Percentiles rank a stretch among this genome's conserved stretches.
These are phyloP conservation scores for Varanus salvator DNA, from an alignment of 2,113 vertebrate species.

Conservation along the genomic window DNA sequence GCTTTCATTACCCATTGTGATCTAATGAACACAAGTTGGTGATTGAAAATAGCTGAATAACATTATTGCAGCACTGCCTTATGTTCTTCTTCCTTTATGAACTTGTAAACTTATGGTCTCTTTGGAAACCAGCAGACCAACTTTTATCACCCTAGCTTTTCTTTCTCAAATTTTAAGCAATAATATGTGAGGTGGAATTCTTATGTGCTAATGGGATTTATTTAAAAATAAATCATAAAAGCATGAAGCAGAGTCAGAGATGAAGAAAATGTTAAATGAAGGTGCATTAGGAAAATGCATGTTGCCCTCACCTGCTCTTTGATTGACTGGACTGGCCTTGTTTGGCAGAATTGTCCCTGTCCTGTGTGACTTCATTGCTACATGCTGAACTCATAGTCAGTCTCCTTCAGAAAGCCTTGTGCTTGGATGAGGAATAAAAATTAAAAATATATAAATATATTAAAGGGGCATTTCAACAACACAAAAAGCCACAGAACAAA, in stretches of 20 bases:
- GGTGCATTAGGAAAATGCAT: background rate
- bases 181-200: background rate
- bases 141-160: rapidly evolving
- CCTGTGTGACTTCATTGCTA: background rate
- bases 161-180: background rate
- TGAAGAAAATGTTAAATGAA: background rate
- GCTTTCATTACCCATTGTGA: background rate
- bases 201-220: background rate
- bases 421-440: background rate
- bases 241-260: background rate
- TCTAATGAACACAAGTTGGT: constrained; percentile 12
- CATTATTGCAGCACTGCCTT: background rate
- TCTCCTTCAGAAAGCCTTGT: background rate
- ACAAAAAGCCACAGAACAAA: background rate
- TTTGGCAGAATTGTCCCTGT: background rate
- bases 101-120: background rate
- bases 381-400: background rate
- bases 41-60: constrained; percentile 10
- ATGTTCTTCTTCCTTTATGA: constrained; percentile 19
- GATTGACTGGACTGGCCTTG: background rate
- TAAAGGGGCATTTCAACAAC: background rate
- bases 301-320: background rate
- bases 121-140: background rate
- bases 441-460: background rate
- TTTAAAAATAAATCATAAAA: background rate